Evolutionary conservation across 2,797 vertebrate genomes (phyloP).

Genomic region (Phrynocephalus vlangalii): DNA sequence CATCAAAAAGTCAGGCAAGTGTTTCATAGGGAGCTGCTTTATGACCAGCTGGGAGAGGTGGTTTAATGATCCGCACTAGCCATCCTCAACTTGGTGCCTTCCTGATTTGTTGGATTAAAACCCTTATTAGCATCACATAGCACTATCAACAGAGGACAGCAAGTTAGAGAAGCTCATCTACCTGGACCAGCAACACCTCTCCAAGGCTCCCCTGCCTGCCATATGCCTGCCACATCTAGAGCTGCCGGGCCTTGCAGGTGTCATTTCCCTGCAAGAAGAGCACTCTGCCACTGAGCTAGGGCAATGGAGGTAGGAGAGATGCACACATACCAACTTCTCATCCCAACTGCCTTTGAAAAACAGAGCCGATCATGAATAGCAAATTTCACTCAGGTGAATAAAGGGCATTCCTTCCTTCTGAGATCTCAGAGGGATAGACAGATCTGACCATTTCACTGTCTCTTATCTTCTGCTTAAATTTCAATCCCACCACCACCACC

Average conservation of each 20-base stretch:
- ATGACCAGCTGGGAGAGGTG: too few species aligned
- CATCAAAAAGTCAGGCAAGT: too few species aligned
- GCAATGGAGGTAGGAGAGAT: neutral
- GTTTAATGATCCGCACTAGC: neutral
- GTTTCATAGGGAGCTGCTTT: neutral
- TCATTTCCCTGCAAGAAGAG: neutral
- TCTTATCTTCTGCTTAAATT: neutral
- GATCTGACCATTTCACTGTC: neutral
- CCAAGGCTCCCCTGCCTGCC: neutral
- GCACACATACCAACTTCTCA: neutral
- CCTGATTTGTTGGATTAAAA: neutral
- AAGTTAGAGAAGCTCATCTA: neutral
- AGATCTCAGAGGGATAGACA: neutral
- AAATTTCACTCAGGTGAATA: neutral
- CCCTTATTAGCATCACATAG: neutral
- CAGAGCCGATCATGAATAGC: neutral
- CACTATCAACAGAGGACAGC: neutral
- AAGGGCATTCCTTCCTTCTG: too few species aligned
- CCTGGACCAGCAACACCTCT: neutral
- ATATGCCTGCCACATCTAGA: neutral
- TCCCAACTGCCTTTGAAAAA: neutral
- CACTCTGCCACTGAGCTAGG: neutral
- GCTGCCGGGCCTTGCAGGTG: neutral
- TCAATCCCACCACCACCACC: neutral
- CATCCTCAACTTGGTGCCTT: neutral